These are phyloP conservation scores for Diadegma fenestrale DNA, from an alignment of 2,888 invertebrate species.

Conservation along the genomic window DNA sequence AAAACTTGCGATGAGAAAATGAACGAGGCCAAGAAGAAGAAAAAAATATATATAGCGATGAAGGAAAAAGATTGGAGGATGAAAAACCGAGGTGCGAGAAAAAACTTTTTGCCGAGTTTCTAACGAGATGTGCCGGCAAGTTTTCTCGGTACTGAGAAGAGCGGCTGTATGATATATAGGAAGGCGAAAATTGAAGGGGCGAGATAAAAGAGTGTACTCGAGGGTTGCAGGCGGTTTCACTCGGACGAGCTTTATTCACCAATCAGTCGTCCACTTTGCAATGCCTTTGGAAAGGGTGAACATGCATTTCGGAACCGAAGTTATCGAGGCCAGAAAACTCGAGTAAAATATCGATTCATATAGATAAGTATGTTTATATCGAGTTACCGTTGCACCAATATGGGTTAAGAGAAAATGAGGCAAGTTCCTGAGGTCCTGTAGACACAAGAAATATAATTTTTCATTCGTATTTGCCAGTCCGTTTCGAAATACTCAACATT, in stretches of 20 bases:
- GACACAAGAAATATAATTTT: slow-evolving; percentile 38
- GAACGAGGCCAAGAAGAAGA: slow-evolving; percentile 18
- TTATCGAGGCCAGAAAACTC: slow-evolving; percentile 44
- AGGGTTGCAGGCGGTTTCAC: slow-evolving; percentile 45
- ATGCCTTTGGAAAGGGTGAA: slow-evolving; percentile 41
- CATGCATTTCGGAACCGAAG: slow-evolving; percentile 53
- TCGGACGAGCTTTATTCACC: slow-evolving; percentile 63
- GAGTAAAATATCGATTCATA: slow-evolving; percentile 48
- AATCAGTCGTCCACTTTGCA: slow-evolving; percentile 64
- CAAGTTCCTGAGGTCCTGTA: not conserved
- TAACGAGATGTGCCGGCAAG: slow-evolving; percentile 75
- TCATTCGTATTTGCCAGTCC: slow-evolving; percentile 16
- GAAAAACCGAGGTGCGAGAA: slow-evolving; percentile 51
- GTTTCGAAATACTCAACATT: slow-evolving; percentile 12
- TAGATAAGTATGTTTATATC: not conserved
- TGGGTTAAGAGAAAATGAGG: slow-evolving; percentile 20
- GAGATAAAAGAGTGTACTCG: slow-evolving; percentile 40
- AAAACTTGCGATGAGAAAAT: slow-evolving; percentile 33
- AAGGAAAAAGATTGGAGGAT: slow-evolving; percentile 56
- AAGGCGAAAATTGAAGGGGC: slow-evolving; percentile 39
- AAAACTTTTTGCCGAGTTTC: slow-evolving; percentile 77
- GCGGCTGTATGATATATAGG: slow-evolving; percentile 2
- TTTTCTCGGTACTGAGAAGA: slow-evolving; percentile 42
- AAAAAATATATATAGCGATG: slow-evolving; percentile 60
- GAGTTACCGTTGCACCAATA: not conserved